Evolutionary conservation across 1,140 invertebrate species (phyloP), one percentile per base, ranked within the genome.

Genomic region (Rhopalosiphum maidis): DNA sequence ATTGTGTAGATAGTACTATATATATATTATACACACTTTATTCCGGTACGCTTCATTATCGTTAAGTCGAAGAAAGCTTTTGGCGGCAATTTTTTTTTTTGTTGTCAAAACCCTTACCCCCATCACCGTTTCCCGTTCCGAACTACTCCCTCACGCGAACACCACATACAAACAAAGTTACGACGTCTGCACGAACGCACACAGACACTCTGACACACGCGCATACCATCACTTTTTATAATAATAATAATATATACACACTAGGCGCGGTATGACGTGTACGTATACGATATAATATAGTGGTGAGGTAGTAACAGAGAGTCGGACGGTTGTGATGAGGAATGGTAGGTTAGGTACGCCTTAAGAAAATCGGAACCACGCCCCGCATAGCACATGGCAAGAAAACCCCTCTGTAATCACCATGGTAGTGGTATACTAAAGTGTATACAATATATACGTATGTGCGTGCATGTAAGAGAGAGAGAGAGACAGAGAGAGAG

Each of bases 31-130:
- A 23, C 48, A 23, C 77, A 30, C 43, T 37, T 55, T 55, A 35
- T 91, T 55, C 22, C 90, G 30, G 90, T 91, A 37, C 90, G 77
- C 43, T 91, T 91, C 90, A 83, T 91, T 91, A 91, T 93, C 91
- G 91, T 93, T 93, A 93, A 93, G 91, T 82, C 82, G 46, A 93
- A 43, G 89, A 90, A 90, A 85, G 91, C 91, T 41, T 51, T 92
- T 35, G 30, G 46, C 23, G n/a, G 11, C 21, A 41, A 23, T 82
- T 82, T 91, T 82, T 82, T n/a, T 48, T 82, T 90, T 55, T 55
- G 54, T 55, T 37, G 60, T 68, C 60, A 68, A 68, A 68, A n/a
- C 60, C 60, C 9, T 90, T 5, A 60, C 25, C 48, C n/a, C n/a
- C 41, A 7, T 21, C 90, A 22, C 22, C 25, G 77, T 15, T 68